These are phyloP conservation scores for Diuraphis noxia DNA, from an alignment of 1,140 invertebrate genomes.

Conservation along the genomic window DNA sequence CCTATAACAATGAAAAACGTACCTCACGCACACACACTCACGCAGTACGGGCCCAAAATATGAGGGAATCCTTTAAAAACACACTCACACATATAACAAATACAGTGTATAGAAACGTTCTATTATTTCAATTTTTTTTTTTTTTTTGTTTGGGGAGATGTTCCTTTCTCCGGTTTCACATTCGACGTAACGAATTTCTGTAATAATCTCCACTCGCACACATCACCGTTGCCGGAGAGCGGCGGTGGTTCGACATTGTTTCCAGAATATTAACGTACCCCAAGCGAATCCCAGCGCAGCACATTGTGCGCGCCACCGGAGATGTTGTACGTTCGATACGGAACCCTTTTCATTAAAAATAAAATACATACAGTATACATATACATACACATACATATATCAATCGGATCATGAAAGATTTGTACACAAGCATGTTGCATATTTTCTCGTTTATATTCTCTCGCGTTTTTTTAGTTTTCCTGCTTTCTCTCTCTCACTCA, in stretches of 20 bases:
- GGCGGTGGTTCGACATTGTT: constrained; percentile 41
- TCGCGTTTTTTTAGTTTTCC: not conserved
- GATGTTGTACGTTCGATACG: constrained; percentile 44
- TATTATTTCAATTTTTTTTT: constrained; percentile 44
- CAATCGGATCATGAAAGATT: constrained; percentile 46
- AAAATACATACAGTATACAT: constrained; percentile 12
- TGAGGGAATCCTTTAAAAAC: constrained; percentile 40
- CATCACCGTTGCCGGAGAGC: constrained; percentile 1
- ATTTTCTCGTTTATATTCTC: not conserved
- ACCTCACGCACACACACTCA: not conserved
- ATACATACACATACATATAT: constrained; percentile 37
- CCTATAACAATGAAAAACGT: constrained; percentile 30
- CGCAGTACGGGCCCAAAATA: not conserved
- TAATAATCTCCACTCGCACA: constrained; percentile 38
- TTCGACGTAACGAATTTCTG: constrained; percentile 51
- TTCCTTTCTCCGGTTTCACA: constrained; percentile 52
- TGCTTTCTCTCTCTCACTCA: not conserved
- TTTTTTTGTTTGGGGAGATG: constrained; percentile 15
- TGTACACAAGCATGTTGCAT: not conserved
- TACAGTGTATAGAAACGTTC: constrained; percentile 20
- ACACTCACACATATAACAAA: not conserved
- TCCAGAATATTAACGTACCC: constrained; percentile 52
- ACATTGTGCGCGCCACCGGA: not conserved
- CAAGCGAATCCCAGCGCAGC: constrained; percentile 12
- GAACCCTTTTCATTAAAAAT: constrained; percentile 51